These are phyloP conservation scores for Actias luna DNA, from an alignment of 2,888 invertebrate genomes.

Conservation along the genomic window DNA sequence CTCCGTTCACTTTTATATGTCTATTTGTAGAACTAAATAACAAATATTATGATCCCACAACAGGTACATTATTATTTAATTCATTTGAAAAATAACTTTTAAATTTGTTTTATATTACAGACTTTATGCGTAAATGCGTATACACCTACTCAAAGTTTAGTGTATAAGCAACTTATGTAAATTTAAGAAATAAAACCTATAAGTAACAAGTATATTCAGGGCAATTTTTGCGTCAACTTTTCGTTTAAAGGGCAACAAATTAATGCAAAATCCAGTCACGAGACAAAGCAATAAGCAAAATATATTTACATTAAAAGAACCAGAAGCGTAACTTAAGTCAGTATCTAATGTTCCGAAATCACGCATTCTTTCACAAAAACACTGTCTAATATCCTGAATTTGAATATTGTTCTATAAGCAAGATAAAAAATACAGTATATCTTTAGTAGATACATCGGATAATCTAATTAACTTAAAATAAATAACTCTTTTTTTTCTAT, in stretches of 20 bases:
- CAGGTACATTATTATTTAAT: too few relatives aligned
- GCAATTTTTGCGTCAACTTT: not conserved
- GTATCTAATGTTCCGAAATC: slow-evolving; percentile 1
- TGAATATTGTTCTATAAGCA: slow-evolving; percentile 3
- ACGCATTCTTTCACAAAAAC: slow-evolving; percentile 2
- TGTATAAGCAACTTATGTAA: too few relatives aligned
- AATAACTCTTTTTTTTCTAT: too few relatives aligned
- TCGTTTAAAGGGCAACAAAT: not conserved
- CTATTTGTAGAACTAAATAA: too few relatives aligned
- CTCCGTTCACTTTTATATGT: too few relatives aligned
- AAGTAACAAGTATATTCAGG: not conserved
- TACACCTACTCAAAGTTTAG: too few relatives aligned
- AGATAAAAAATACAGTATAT: not conserved
- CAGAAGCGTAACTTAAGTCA: slow-evolving; percentile 7
- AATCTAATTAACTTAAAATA: too few relatives aligned
- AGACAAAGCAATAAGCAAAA: slow-evolving; percentile 2
- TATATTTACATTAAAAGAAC: slow-evolving; percentile 7
- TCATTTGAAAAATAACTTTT: too few relatives aligned
- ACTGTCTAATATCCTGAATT: slow-evolving; percentile 3
- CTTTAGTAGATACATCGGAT: too few relatives aligned
- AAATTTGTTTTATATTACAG: too few relatives aligned
- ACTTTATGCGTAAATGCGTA: too few relatives aligned
- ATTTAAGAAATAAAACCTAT: not conserved
- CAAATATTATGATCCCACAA: too few relatives aligned
- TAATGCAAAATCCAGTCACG: not conserved